Percentiles rank a stretch among this genome's conserved stretches.
These are phyloP conservation scores for Mythimna lalbum DNA, from an alignment of 2,888 invertebrate genomes.

Conservation along the genomic window DNA sequence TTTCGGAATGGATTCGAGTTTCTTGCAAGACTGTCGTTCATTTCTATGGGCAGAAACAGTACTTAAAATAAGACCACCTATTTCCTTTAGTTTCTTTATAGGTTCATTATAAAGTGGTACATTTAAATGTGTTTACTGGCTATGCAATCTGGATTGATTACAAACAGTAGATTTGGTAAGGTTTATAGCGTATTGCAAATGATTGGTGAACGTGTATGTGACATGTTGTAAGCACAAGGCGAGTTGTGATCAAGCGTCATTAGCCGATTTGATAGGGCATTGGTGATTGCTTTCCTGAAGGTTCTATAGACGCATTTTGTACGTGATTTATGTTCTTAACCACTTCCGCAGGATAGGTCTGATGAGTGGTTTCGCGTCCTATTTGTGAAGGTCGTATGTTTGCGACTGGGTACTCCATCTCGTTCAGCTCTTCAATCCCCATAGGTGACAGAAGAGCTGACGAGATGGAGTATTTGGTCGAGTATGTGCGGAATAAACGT, in stretches of 20 bases:
- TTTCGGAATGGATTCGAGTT: no score
- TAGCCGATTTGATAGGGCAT: neutral
- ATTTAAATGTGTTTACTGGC: constrained; percentile 3
- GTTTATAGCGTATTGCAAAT: constrained; percentile 41
- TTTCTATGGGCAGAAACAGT: no score
- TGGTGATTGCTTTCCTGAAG: constrained; percentile 1
- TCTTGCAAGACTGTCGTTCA: no score
- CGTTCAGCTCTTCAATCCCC: no score
- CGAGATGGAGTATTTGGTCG: no score
- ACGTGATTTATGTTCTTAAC: neutral
- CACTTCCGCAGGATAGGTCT: no score
- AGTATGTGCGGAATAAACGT: no score
- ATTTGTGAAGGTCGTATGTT: no score
- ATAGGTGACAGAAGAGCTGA: no score
- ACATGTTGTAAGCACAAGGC: constrained; percentile 31
- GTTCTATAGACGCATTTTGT: neutral
- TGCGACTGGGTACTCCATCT: neutral
- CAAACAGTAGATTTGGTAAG: constrained; percentile 18
- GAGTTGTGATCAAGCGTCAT: constrained; percentile 22
- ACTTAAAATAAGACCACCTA: no score
- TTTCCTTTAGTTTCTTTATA: neutral
- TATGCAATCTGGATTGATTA: constrained; percentile 36
- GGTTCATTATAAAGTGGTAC: neutral
- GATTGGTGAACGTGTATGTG: constrained; percentile 28
- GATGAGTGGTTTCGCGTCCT: no score